These are phyloP conservation scores for Neoscelio sp. DNA, from an alignment of 2,888 invertebrate genomes.

Conservation along the genomic window DNA sequence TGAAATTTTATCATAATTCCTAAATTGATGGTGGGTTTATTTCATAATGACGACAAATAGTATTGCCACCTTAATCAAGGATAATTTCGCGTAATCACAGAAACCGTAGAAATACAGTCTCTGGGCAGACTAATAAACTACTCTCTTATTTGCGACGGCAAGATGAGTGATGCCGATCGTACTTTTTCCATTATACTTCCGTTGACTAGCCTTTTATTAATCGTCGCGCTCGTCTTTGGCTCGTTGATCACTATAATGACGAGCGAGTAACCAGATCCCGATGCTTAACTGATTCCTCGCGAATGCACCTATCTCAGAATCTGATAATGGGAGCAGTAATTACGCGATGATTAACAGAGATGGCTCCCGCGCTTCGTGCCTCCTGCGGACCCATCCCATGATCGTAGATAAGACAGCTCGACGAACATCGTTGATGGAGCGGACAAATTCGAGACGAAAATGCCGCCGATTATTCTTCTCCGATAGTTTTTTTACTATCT, in stretches of 20 bases:
- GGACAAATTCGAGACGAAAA: slow-evolving; percentile 58
- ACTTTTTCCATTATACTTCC: slow-evolving; percentile 66
- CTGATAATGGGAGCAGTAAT: slow-evolving; percentile 82
- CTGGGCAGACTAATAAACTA: slow-evolving; percentile 25
- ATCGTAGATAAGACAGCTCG: slow-evolving; percentile 70
- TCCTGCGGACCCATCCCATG: slow-evolving; percentile 69
- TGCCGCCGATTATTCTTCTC: slow-evolving; percentile 35
- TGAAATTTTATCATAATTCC: slow-evolving; percentile 16
- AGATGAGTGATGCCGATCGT: slow-evolving; percentile 58
- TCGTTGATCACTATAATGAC: slow-evolving; percentile 69
- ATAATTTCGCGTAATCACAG: slow-evolving; percentile 4
- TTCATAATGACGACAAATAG: slow-evolving; percentile 12
- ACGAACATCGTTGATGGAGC: slow-evolving; percentile 60
- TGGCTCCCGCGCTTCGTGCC: slow-evolving; percentile 82
- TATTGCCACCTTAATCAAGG: slow-evolving; percentile 14
- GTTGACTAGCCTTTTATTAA: slow-evolving; percentile 65
- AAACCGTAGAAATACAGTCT: slow-evolving; percentile 26
- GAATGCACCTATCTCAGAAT: slow-evolving; percentile 79
- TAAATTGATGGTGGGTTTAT: not conserved
- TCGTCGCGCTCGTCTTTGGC: slow-evolving; percentile 67
- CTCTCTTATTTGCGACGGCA: slow-evolving; percentile 10
- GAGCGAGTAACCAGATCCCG: slow-evolving; percentile 71
- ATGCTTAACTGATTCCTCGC: slow-evolving; percentile 72
- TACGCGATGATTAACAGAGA: slow-evolving; percentile 83
- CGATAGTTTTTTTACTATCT: no score